Percentiles rank a stretch among this genome's conserved stretches.
phyloP scores from a whole-genome alignment of 2,113 vertebrate genomes.

The Chlorodrepanis virens region DNA sequence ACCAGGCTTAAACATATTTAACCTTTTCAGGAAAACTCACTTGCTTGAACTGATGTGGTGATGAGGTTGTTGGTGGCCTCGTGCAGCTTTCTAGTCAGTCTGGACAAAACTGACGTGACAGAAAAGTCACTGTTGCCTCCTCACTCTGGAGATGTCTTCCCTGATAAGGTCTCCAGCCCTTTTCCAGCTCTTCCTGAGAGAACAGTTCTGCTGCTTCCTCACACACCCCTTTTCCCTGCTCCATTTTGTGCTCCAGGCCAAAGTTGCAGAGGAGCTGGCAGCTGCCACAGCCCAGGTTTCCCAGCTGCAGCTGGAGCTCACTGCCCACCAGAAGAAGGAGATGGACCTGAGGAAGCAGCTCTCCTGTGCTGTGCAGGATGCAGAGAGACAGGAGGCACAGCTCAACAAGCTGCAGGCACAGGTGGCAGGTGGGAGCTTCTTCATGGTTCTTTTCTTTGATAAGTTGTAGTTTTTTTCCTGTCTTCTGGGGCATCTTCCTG shows the following conservation, averaged over 20 bases:
- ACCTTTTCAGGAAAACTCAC: not conserved
- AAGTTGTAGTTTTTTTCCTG: fast-evolving
- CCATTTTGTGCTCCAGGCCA: constrained; percentile 71
- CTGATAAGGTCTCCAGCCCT: not conserved
- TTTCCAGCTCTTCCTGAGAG: not conserved
- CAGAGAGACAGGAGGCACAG: constrained; percentile 67
- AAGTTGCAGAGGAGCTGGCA: constrained; percentile 87
- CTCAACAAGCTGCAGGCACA: constrained; percentile 76
- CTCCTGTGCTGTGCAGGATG: constrained; percentile 74
- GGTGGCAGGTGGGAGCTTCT: constrained; percentile 76
- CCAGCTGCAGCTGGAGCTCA: constrained; percentile 86
- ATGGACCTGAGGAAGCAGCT: constrained; percentile 81
- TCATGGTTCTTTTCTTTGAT: not conserved
- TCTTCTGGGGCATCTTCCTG: not conserved
- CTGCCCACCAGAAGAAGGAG: constrained; percentile 84
- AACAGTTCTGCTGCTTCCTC: not conserved
- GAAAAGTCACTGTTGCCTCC: not conserved
- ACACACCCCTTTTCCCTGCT: not conserved
- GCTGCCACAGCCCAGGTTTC: constrained; percentile 82
- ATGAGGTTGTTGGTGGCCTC: not conserved
- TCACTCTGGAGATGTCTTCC: not conserved
- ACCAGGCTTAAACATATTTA: not conserved
- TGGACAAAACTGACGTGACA: not conserved
- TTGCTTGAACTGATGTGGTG: not conserved
- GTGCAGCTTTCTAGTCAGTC: not conserved